phyloP scores from a whole-genome alignment of 2,797 vertebrate genomes.

The Prionace glauca region DNA sequence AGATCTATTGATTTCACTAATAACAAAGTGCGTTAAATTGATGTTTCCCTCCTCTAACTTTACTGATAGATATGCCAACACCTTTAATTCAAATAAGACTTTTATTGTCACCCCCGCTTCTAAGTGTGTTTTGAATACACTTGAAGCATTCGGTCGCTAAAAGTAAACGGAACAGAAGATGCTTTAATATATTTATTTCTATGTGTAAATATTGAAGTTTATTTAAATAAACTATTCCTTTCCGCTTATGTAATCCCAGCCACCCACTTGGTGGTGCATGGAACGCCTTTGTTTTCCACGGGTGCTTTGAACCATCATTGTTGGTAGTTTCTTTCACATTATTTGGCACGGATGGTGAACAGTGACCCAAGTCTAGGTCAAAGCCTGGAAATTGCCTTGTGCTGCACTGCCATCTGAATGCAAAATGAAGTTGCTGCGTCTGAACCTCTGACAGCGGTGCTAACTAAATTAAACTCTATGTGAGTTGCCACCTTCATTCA shows the following conservation, averaged over 20 bases:
- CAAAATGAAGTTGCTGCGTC: not conserved
- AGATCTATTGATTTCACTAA: not conserved
- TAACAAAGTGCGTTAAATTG: not conserved
- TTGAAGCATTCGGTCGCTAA: not conserved
- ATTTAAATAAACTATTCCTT: conserved; percentile 28
- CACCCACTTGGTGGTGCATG: not conserved
- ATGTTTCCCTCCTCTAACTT: not conserved
- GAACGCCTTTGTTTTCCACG: not conserved
- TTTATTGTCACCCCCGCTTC: not conserved
- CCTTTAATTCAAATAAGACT: not conserved
- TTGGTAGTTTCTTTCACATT: not conserved
- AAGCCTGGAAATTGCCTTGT: not conserved
- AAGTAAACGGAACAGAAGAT: conserved; percentile 7
- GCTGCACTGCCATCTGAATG: not conserved
- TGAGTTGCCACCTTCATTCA: not conserved
- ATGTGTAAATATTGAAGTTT: conserved; percentile 5
- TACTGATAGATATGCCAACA: not conserved
- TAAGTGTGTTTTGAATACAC: conserved; percentile 9
- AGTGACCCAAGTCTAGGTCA: not conserved
- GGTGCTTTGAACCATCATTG: not conserved
- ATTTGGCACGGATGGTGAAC: not conserved
- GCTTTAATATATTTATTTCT: conserved; percentile 17
- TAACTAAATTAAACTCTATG: not conserved
- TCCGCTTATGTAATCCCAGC: not conserved
- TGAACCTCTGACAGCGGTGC: not conserved